phyloP scores from a whole-genome alignment of 2,797 vertebrate species.

The Enteromius trimaculatus region DNA sequence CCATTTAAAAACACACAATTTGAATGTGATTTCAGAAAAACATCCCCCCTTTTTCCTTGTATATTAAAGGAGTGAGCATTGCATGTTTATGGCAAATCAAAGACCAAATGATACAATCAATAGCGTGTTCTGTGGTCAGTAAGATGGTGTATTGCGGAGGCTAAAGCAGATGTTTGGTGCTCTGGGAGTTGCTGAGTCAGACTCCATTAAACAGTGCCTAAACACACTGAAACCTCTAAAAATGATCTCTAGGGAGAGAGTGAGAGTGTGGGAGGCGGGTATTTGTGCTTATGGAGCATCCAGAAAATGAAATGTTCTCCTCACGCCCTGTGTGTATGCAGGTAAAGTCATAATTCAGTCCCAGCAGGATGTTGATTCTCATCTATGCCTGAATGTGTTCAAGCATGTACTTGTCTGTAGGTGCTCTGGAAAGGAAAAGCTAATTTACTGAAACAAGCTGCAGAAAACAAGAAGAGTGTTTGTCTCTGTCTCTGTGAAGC shows the following conservation, averaged over 20 bases:
- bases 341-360: constrained; percentile 46
- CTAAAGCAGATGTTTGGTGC: constrained; percentile 51
- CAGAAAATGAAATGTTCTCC: constrained; percentile 39
- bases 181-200: constrained; percentile 57
- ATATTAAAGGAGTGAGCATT: neutral
- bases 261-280: neutral
- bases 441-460: constrained; percentile 48
- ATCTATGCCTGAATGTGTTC: constrained; percentile 29
- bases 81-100: constrained; percentile 8
- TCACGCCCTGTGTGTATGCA: neutral
- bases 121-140: constrained; percentile 31
- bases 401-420: constrained; percentile 39
- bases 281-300: constrained; percentile 34
- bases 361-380: constrained; percentile 43
- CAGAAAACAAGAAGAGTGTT: constrained; percentile 26
- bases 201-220: constrained; percentile 54
- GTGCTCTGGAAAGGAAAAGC: constrained; percentile 37
- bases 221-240: constrained; percentile 50
- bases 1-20: neutral
- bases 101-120: neutral
- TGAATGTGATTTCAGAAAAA: neutral
- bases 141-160: constrained; percentile 8
- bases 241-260: constrained; percentile 43
- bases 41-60: neutral
- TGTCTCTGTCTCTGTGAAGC: constrained; percentile 35